phyloP scores from a whole-genome alignment of 2,113 vertebrate genomes.

The Semicossyphus pulcher region DNA sequence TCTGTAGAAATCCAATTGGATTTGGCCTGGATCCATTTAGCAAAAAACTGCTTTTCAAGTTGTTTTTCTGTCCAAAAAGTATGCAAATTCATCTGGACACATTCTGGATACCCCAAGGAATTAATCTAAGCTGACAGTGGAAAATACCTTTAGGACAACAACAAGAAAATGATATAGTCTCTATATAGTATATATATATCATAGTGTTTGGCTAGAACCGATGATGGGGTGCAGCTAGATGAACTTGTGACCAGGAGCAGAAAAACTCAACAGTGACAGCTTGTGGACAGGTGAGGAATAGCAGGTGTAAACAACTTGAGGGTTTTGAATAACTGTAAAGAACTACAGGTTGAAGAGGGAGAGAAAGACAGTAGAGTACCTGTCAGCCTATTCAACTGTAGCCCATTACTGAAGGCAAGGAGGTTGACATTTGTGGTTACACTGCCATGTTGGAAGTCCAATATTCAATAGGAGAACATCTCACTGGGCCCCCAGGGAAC shows the following conservation, averaged over 20 bases:
- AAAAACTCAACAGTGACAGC: not conserved
- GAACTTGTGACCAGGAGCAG: not conserved
- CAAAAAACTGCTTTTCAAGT: too few relatives aligned
- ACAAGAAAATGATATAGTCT: too few relatives aligned
- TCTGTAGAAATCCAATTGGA: too few relatives aligned
- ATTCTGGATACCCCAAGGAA: too few relatives aligned
- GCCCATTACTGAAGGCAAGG: not conserved
- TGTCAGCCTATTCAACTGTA: not conserved
- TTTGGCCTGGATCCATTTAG: too few relatives aligned
- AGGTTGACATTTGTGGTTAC: not conserved
- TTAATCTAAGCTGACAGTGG: too few relatives aligned
- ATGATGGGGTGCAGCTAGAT: not conserved
- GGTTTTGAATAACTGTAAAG: not conserved
- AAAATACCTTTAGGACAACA: too few relatives aligned
- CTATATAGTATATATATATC: too few relatives aligned
- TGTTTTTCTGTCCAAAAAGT: too few relatives aligned
- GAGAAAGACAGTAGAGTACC: not conserved
- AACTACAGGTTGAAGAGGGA: not conserved
- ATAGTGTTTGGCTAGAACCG: too few relatives aligned
- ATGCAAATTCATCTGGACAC: too few relatives aligned
- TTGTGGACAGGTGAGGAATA: conserved; percentile 40
- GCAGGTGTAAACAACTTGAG: not conserved
- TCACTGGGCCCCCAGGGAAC: not conserved
- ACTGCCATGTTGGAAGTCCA: not conserved
- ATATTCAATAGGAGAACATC: not conserved